A percentile compares a stretch with the other conserved stretches of the same genome.
phyloP scores from a whole-genome alignment of 2,797 vertebrate species.

The Pristis pectinata region DNA sequence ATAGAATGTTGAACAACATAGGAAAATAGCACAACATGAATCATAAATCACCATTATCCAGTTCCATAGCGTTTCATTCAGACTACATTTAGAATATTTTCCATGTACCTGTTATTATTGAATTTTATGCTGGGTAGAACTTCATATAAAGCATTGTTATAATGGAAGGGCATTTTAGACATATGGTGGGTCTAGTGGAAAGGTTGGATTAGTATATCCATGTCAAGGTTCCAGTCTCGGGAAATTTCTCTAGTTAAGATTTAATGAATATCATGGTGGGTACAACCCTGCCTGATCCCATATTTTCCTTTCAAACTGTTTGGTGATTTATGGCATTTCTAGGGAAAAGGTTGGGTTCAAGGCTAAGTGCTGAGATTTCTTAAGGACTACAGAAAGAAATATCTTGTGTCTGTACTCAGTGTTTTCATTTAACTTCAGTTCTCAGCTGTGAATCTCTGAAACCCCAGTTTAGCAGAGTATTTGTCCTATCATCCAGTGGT shows the following conservation, averaged over 20 bases:
- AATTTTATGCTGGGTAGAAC: not conserved
- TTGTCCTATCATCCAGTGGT: not conserved
- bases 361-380: not conserved
- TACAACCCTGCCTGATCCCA: too few species aligned
- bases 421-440: not conserved
- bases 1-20: not conserved
- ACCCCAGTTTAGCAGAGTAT: not conserved
- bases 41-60: not conserved
- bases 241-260: too few species aligned
- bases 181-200: not conserved
- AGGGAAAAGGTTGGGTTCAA: not conserved
- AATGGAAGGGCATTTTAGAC: not conserved
- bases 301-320: too few species aligned
- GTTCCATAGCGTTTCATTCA: not conserved
- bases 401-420: not conserved
- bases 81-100: too few species aligned
- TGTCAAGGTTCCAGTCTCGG: too few species aligned
- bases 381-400: not conserved
- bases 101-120: too few species aligned
- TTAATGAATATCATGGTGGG: too few species aligned
- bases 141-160: not conserved
- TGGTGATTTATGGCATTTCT: not conserved
- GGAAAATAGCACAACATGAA: not conserved
- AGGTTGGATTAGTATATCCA: not conserved
- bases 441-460: not conserved